Conservation (phyloP, 2,797 vertebrate species). For the Chloroceryle inda region DNA sequence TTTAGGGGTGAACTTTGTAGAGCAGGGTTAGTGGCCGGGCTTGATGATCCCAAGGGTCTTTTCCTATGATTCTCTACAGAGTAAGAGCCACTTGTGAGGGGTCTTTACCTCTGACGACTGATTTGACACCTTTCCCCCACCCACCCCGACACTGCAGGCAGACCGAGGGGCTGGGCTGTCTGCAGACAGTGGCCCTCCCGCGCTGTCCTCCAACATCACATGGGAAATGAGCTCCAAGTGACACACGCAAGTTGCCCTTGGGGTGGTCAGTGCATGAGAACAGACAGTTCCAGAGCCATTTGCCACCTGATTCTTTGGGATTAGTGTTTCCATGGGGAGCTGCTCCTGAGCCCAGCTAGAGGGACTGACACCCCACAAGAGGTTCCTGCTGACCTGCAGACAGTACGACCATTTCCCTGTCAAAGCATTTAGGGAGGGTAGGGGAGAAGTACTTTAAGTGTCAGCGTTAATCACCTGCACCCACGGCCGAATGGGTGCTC, state of each 20-base stretch:
- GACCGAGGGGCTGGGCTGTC: not conserved
- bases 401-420: not conserved
- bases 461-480: not conserved
- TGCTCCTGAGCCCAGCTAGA: not conserved
- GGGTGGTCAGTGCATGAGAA: not conserved
- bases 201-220: not conserved
- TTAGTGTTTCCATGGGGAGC: not conserved
- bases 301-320: not conserved
- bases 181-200: fast-evolving
- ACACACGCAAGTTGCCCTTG: not conserved
- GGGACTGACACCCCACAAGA: fast-evolving
- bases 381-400: not conserved
- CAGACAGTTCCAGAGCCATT: not conserved
- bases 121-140: not conserved
- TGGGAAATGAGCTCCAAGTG: not conserved
- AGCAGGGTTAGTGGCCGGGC: no score
- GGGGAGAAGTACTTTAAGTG: not conserved
- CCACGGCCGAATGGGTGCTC: not conserved
- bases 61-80: not conserved
- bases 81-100: not conserved
- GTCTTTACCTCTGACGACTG: not conserved
- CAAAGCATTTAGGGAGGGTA: not conserved
- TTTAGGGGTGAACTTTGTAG: no score
- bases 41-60: no score
- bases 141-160: not conserved